phyloP scores from a whole-genome alignment of 2,888 invertebrate genomes.

The Homarus gammarus region DNA sequence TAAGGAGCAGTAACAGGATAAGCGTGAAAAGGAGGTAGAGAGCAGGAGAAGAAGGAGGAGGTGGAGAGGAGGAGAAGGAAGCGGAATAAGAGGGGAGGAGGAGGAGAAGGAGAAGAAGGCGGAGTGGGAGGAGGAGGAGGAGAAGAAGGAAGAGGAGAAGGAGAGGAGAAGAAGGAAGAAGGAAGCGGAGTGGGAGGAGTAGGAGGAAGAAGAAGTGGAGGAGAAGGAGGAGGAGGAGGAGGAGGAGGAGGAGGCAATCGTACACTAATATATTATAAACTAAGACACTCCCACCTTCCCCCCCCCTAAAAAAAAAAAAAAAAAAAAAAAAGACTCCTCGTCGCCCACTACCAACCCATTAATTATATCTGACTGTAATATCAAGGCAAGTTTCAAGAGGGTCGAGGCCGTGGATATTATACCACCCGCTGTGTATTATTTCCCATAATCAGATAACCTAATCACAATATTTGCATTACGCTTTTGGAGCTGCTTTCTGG shows the following conservation, averaged over 20 bases:
- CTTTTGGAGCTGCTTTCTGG: not conserved
- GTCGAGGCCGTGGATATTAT: slow-evolving; percentile 14
- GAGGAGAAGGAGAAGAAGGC: not conserved
- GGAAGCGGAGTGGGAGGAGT: not conserved
- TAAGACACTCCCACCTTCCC: too few species aligned
- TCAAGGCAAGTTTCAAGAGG: slow-evolving; percentile 32
- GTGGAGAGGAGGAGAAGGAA: not conserved
- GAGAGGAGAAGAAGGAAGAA: not conserved
- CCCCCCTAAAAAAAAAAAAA: too few species aligned
- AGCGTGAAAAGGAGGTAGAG: too few species aligned
- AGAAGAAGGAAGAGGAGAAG: not conserved
- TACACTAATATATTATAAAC: too few species aligned
- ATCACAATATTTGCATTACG: slow-evolving; percentile 59
- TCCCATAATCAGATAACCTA: slow-evolving; percentile 49
- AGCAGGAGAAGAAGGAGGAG: too few species aligned
- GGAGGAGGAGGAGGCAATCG: not conserved
- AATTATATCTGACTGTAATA: slow-evolving; percentile 38
- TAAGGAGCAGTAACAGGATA: too few species aligned
- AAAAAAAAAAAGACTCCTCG: not conserved
- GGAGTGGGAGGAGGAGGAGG: not conserved
- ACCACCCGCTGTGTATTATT: slow-evolving; percentile 41
- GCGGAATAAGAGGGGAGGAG: not conserved
- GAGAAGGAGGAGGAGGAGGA: not conserved
- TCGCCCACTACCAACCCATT: slow-evolving; percentile 19
- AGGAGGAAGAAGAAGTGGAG: not conserved